Evolutionary conservation across 2,888 invertebrate species (phyloP).

Genomic region (Sinhomidia bicolor): DNA sequence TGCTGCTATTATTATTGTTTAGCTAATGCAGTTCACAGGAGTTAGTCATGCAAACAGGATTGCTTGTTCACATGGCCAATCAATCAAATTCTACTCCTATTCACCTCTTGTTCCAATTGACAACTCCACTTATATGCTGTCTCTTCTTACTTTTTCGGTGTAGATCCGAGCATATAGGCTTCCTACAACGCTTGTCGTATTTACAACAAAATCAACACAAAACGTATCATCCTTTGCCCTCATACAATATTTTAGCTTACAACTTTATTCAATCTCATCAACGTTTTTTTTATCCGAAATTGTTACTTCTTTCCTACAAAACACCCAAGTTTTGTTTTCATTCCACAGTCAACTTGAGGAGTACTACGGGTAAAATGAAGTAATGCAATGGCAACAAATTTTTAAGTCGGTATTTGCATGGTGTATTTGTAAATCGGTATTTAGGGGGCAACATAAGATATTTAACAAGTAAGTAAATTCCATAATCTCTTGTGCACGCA

Average conservation of each 20-base stretch:
- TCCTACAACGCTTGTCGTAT: slow-evolving; percentile 35
- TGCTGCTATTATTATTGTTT: slow-evolving; percentile 43
- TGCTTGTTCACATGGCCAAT: slow-evolving; percentile 80
- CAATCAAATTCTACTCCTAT: slow-evolving; percentile 79
- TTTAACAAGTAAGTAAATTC: slow-evolving; percentile 31
- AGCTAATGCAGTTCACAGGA: slow-evolving; percentile 56
- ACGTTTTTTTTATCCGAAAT: background rate
- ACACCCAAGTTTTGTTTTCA: background rate
- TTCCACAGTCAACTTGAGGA: background rate
- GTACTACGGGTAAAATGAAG: background rate
- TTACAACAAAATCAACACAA: background rate
- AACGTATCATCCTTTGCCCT: slow-evolving; percentile 2
- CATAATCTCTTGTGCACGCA: slow-evolving; percentile 54
- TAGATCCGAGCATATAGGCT: no score
- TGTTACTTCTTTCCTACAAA: background rate
- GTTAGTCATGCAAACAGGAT: slow-evolving; percentile 73
- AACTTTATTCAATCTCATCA: slow-evolving; percentile 1
- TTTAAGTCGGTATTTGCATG: background rate
- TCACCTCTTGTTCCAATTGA: slow-evolving; percentile 70
- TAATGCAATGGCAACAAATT: background rate
- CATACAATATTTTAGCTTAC: background rate
- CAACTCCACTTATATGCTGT: slow-evolving; percentile 68
- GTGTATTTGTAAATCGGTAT: background rate
- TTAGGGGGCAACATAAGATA: background rate
- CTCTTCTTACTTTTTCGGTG: slow-evolving; percentile 50